These are phyloP conservation scores for Hypocryptadius cinnamomeus DNA, from an alignment of 2,113 vertebrate species.

Conservation along the genomic window DNA sequence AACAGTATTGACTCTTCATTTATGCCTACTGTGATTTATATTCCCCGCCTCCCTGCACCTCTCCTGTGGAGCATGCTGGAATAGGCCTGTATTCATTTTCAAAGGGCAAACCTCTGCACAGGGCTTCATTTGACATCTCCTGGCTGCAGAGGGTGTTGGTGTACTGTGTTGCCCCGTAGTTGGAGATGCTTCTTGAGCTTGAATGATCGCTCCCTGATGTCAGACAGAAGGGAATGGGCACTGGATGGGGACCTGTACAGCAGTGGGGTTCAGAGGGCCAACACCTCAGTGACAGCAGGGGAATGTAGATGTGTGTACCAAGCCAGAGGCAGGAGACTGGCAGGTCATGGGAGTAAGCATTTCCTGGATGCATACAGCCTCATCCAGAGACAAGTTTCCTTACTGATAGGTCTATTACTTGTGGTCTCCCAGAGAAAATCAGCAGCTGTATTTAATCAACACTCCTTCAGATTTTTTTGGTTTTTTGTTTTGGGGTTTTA, in stretches of 20 bases:
- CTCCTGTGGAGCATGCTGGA: neutral
- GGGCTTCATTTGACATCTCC: neutral
- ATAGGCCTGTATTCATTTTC: neutral
- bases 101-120: neutral
- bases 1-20: neutral
- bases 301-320: neutral
- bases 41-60: neutral
- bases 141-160: neutral
- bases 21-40: neutral
- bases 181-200: neutral
- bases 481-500: neutral
- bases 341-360: neutral
- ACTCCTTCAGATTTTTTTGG: neutral
- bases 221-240: neutral
- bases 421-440: neutral
- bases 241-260: neutral
- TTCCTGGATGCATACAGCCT: neutral
- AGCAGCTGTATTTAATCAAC: neutral
- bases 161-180: fast-evolving
- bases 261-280: neutral
- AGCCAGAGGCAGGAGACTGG: neutral
- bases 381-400: neutral
- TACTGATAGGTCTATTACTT: neutral
- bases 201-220: neutral
- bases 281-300: neutral